phyloP scores from a whole-genome alignment of 2,888 invertebrate species.

The Lasioglossum zephyrum region DNA sequence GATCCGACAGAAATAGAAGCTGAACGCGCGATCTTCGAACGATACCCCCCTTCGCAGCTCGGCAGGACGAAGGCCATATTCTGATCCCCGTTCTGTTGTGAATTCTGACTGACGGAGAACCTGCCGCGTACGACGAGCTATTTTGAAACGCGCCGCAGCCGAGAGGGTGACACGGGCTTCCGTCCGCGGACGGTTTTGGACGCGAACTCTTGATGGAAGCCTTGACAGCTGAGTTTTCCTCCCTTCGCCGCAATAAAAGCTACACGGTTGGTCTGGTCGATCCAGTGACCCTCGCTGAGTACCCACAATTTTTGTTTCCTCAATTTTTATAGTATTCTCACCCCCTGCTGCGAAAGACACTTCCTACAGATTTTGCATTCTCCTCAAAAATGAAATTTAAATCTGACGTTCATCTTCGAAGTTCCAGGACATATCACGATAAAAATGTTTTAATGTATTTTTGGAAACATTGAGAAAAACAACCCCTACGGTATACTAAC shows the following conservation, averaged over 20 bases:
- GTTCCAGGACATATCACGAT: no score
- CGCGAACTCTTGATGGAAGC: constrained; percentile 23
- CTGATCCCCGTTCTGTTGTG: constrained; percentile 1
- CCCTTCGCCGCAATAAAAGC: background rate
- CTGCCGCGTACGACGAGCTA: constrained; percentile 14
- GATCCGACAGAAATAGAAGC: constrained; percentile 65
- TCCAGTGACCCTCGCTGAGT: background rate
- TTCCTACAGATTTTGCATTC: no score
- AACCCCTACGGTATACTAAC: no score
- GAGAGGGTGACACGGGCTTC: constrained; percentile 9
- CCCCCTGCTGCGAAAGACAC: no score
- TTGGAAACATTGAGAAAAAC: no score
- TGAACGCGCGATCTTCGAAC: constrained; percentile 43
- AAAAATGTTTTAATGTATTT: no score
- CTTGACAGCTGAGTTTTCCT: constrained; percentile 9
- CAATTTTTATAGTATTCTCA: background rate
- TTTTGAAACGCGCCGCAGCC: constrained; percentile 25
- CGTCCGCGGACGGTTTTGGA: constrained; percentile 4
- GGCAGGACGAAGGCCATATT: constrained; percentile 48
- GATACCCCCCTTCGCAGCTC: constrained; percentile 31
- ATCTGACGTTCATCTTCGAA: no score
- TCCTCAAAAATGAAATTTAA: no score
- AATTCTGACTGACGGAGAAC: constrained; percentile 5
- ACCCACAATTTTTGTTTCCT: background rate
- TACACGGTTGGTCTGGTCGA: background rate